Conservation (phyloP, 2,113 vertebrate species). For the Girardinichthys multiradiatus region DNA sequence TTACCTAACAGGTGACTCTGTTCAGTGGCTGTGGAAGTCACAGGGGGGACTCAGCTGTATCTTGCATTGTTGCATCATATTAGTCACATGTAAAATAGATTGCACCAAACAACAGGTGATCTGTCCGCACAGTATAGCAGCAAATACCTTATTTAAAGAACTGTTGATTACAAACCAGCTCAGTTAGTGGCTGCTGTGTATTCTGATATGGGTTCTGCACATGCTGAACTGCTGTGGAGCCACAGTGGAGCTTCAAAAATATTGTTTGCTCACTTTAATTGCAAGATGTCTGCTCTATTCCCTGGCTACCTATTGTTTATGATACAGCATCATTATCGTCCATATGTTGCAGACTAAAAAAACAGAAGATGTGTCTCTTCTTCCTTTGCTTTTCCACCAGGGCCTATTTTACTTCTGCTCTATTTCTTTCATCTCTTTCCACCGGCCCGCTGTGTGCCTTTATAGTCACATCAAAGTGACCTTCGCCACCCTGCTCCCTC, state of each 20-base stretch:
- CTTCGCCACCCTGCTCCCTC: conserved; percentile 55
- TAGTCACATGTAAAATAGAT: too few species aligned
- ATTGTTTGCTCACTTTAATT: conserved; percentile 75
- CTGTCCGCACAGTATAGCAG: neutral
- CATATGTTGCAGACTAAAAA: conserved; percentile 19
- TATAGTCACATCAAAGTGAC: conserved; percentile 79
- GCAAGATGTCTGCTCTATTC: conserved; percentile 66
- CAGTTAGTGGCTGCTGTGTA: neutral
- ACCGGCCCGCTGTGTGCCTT: conserved; percentile 68
- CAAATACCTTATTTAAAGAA: neutral
- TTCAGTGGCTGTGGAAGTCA: too few species aligned
- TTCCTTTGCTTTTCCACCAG: conserved; percentile 40
- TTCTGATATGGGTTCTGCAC: conserved; percentile 11
- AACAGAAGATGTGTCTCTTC: conserved; percentile 22
- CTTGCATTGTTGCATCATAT: too few species aligned
- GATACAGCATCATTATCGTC: conserved; percentile 69
- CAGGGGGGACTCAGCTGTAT: too few species aligned
- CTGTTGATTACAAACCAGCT: neutral
- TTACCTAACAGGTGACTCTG: too few species aligned
- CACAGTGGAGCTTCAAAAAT: conserved; percentile 22
- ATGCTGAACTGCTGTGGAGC: conserved; percentile 10
- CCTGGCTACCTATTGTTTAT: conserved; percentile 63
- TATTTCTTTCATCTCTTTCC: conserved; percentile 70
- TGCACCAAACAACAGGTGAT: neutral
- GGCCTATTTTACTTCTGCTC: conserved; percentile 60